These are phyloP conservation scores for Steinernema carpocapsae DNA, from an alignment of 2,888 invertebrate genomes.

Conservation along the genomic window DNA sequence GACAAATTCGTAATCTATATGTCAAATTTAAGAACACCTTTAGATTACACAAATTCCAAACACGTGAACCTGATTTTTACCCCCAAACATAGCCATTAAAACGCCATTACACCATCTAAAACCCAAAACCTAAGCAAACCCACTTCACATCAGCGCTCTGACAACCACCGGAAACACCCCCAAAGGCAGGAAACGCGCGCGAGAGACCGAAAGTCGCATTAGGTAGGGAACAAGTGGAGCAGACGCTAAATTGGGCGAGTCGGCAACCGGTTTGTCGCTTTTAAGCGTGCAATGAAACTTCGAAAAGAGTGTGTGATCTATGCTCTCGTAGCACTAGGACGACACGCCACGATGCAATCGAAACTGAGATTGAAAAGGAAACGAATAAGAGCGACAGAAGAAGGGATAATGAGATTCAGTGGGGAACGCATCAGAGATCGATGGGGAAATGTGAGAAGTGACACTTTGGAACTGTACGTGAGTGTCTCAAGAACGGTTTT, in stretches of 20 bases:
- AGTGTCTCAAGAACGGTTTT: too few species aligned
- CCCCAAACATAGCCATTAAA: too few species aligned
- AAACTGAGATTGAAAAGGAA: not conserved
- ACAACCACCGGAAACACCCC: too few species aligned
- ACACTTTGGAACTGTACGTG: not conserved
- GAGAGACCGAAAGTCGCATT: constrained; percentile 1
- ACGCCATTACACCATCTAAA: too few species aligned
- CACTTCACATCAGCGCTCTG: too few species aligned
- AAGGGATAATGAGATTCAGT: constrained; percentile 18
- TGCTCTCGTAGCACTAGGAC: not conserved
- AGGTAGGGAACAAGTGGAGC: not conserved
- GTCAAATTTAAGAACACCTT: not conserved
- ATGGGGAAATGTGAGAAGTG: not conserved
- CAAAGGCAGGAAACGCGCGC: too few species aligned
- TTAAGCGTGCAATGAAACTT: constrained; percentile 5
- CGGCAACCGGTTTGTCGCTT: constrained; percentile 27
- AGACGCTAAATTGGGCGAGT: not conserved
- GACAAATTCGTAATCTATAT: too few species aligned
- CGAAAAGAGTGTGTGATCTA: not conserved
- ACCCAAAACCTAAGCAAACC: too few species aligned
- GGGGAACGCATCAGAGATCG: not conserved
- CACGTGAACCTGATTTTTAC: not conserved
- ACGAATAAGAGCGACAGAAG: not conserved
- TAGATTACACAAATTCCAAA: not conserved
- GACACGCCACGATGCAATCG: not conserved